Conservation (phyloP, 1,140 invertebrate genomes). For the Ladona fulva region DNA sequence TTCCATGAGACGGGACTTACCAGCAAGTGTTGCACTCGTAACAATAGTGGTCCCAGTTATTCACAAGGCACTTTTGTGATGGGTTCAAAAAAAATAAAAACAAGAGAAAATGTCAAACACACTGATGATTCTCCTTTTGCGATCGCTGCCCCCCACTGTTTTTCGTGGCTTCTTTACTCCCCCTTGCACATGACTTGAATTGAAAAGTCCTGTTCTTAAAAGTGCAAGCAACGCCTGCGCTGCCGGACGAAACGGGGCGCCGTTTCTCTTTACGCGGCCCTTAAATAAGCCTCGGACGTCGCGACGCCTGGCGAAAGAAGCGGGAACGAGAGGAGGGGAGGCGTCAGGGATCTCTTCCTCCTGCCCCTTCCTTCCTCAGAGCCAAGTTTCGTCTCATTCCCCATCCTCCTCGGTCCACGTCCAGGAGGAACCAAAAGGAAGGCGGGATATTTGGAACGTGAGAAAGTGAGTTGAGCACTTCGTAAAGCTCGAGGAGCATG, state of each 20-base stretch:
- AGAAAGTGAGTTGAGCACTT: too few relatives aligned
- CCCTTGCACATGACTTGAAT: background rate
- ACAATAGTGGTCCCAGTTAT: background rate
- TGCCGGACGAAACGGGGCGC: conserved; percentile 3
- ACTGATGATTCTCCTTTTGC: background rate
- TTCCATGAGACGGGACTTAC: background rate
- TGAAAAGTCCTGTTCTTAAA: conserved; percentile 1
- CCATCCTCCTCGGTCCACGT: too few relatives aligned
- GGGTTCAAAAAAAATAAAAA: background rate
- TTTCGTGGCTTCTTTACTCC: background rate
- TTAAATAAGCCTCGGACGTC: background rate
- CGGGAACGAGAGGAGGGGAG: background rate
- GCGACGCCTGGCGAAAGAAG: background rate
- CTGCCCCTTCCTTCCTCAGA: background rate
- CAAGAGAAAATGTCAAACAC: background rate
- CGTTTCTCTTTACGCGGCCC: background rate
- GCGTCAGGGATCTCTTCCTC: background rate
- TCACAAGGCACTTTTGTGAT: background rate
- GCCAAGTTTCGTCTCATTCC: too few relatives aligned
- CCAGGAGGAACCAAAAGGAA: too few relatives aligned
- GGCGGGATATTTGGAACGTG: too few relatives aligned
- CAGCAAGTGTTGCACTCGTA: background rate
- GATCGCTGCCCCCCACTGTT: background rate
- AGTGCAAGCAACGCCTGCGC: conserved; percentile 2
- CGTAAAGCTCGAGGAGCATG: too few relatives aligned